Evolutionary conservation across 1,140 invertebrate genomes (phyloP).

Genomic region (Drosophila nebulosa): DNA sequence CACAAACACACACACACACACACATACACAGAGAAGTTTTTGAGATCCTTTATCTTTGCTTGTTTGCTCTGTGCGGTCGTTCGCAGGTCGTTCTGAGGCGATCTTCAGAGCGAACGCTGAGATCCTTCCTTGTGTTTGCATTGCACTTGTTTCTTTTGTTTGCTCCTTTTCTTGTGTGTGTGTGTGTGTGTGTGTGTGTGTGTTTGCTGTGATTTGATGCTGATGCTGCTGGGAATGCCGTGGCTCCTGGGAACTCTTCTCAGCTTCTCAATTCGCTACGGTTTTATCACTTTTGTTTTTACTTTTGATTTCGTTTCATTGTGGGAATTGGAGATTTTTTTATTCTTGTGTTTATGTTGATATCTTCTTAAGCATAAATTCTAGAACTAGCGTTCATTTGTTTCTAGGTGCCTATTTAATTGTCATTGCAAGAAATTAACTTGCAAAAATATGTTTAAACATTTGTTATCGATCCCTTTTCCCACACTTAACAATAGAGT

Average conservation of each 20-base stretch:
- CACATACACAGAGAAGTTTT: conserved; percentile 43
- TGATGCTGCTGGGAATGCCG: conserved; percentile 29
- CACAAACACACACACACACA: conserved; percentile 47
- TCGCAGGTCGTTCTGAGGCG: conserved; percentile 24
- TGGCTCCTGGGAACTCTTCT: conserved; percentile 35
- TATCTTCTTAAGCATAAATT: not conserved
- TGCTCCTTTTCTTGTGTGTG: conserved; percentile 44
- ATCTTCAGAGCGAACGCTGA: not conserved
- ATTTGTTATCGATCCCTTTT: conserved; percentile 28
- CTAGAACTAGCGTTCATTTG: not conserved
- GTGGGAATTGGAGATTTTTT: conserved; percentile 46
- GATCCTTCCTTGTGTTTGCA: conserved; percentile 45
- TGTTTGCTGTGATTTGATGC: conserved; percentile 71
- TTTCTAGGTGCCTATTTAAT: conserved; percentile 29
- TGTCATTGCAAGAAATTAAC: conserved; percentile 62
- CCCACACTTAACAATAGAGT: conserved; percentile 69
- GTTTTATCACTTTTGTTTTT: conserved; percentile 72
- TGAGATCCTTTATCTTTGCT: conserved; percentile 69
- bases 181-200: conserved; percentile 29
- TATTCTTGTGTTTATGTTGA: not conserved
- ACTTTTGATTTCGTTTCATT: conserved; percentile 62
- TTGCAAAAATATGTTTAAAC: conserved; percentile 30
- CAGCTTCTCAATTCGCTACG: conserved; percentile 38
- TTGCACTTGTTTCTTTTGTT: conserved; percentile 69
- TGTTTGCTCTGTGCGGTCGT: conserved; percentile 73